Evolutionary conservation across 2,888 invertebrate species (phyloP).

Genomic region (Stictocephala bisonia): DNA sequence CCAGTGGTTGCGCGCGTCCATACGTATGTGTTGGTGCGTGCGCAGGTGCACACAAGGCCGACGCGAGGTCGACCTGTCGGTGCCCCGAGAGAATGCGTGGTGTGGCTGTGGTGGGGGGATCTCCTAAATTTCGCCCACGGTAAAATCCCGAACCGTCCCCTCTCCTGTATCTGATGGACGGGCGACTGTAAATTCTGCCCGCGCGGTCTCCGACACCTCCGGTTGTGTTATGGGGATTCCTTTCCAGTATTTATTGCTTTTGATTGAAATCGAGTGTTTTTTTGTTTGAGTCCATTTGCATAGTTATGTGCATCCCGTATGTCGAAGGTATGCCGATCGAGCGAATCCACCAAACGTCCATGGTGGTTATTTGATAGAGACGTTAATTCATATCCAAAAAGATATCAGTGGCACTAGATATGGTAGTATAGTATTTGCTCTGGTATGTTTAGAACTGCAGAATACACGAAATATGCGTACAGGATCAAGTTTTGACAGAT

Average conservation of each 20-base stretch:
- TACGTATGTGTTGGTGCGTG: conserved; percentile 28
- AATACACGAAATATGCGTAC: too few relatives aligned
- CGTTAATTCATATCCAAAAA: too few relatives aligned
- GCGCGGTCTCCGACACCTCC: conserved; percentile 25
- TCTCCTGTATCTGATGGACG: conserved; percentile 32
- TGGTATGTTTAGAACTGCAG: too few relatives aligned
- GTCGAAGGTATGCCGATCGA: too few relatives aligned
- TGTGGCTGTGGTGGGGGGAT: conserved; percentile 20
- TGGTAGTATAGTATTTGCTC: too few relatives aligned
- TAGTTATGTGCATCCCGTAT: conserved; percentile 37
- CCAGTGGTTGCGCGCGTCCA: neutral
- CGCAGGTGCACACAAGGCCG: conserved; percentile 36
- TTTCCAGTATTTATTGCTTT: conserved; percentile 26
- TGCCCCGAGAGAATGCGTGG: neutral
- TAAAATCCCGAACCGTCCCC: neutral
- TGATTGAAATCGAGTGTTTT: conserved; percentile 37
- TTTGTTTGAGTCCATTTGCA: conserved; percentile 24
- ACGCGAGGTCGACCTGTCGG: conserved; percentile 9
- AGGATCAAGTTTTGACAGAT: too few relatives aligned
- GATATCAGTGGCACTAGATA: too few relatives aligned
- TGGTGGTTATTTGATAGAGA: too few relatives aligned
- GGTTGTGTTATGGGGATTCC: conserved; percentile 34
- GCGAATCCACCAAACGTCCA: too few relatives aligned
- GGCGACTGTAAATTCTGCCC: conserved; percentile 32
- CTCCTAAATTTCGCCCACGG: conserved; percentile 39